Evolutionary conservation across 1,140 invertebrate genomes (phyloP).

Genomic region (Sycophila sp.): DNA sequence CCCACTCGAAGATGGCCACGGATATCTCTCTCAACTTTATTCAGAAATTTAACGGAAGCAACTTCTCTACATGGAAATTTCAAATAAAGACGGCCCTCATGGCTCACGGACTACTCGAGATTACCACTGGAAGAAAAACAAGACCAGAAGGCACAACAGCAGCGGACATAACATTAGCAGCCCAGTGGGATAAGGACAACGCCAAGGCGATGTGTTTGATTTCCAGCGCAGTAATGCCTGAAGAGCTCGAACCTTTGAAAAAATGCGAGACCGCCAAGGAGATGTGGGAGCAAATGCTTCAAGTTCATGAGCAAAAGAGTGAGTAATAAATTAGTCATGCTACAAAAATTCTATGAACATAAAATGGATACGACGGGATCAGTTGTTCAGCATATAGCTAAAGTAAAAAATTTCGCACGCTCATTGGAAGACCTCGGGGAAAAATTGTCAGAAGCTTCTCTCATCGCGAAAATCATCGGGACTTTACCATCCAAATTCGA

Average conservation of each 20-base stretch:
- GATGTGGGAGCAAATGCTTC: conserved; percentile 32
- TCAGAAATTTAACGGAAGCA: conserved; percentile 2
- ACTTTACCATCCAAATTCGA: conserved; percentile 23
- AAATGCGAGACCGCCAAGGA: conserved; percentile 9
- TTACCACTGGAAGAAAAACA: conserved; percentile 15
- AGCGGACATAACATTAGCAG: background rate
- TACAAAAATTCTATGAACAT: conserved; percentile 37
- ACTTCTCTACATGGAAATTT: background rate
- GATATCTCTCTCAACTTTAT: too few relatives aligned
- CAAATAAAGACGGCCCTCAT: background rate
- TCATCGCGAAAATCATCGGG: conserved; percentile 41
- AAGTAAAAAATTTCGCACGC: conserved; percentile 33
- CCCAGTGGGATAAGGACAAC: conserved; percentile 11
- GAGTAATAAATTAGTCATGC: conserved; percentile 28
- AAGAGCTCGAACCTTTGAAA: conserved; percentile 14
- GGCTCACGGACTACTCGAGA: conserved; percentile 4
- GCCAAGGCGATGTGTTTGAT: conserved; percentile 25
- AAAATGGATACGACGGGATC: conserved; percentile 14
- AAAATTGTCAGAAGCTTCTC: conserved; percentile 10
- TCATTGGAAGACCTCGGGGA: conserved; percentile 33
- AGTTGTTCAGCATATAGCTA: conserved; percentile 28
- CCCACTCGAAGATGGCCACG: too few relatives aligned
- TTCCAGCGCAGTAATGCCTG: background rate
- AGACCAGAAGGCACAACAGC: background rate
- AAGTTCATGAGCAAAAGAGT: conserved; percentile 34